Evolutionary conservation across 2,888 invertebrate genomes (phyloP).

Genomic region (Oscheius myriophilus): DNA sequence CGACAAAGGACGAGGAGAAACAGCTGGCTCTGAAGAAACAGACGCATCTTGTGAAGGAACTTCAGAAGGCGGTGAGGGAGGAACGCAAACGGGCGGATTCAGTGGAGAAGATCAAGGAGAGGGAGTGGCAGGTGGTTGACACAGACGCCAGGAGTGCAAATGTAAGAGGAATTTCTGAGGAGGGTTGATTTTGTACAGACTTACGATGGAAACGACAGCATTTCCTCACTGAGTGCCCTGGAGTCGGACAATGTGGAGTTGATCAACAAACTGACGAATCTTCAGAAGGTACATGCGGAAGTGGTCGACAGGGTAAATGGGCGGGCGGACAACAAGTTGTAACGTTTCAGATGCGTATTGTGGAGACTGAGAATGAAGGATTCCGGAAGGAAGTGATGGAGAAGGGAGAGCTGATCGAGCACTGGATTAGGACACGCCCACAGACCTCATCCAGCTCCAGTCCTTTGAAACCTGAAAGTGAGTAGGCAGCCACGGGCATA

Average conservation of each 20-base stretch:
- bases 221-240: slow-evolving; percentile 62
- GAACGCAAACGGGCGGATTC: slow-evolving; percentile 50
- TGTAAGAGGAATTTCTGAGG: slow-evolving; percentile 26
- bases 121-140: slow-evolving; percentile 49
- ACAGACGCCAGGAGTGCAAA: slow-evolving; percentile 41
- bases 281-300: slow-evolving; percentile 74
- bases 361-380: slow-evolving; percentile 46
- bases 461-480: slow-evolving; percentile 32
- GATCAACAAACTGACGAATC: slow-evolving; percentile 71
- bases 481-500: no score
- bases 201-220: slow-evolving; percentile 54
- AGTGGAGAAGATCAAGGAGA: slow-evolving; percentile 48
- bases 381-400: slow-evolving; percentile 47
- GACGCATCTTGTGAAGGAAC: slow-evolving; percentile 44
- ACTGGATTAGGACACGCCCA: slow-evolving; percentile 40
- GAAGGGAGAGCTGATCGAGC: slow-evolving; percentile 51
- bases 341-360: slow-evolving; percentile 30
- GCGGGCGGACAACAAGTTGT: slow-evolving; percentile 14
- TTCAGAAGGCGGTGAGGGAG: slow-evolving; percentile 51
- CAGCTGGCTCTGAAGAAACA: slow-evolving; percentile 50
- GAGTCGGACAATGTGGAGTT: slow-evolving; percentile 73
- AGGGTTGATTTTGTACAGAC: slow-evolving; percentile 30
- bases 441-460: slow-evolving; percentile 2
- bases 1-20: slow-evolving; percentile 18
- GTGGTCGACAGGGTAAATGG: slow-evolving; percentile 73